Conservation (phyloP, 2,113 vertebrate species). For the Malurus melanocephalus region DNA sequence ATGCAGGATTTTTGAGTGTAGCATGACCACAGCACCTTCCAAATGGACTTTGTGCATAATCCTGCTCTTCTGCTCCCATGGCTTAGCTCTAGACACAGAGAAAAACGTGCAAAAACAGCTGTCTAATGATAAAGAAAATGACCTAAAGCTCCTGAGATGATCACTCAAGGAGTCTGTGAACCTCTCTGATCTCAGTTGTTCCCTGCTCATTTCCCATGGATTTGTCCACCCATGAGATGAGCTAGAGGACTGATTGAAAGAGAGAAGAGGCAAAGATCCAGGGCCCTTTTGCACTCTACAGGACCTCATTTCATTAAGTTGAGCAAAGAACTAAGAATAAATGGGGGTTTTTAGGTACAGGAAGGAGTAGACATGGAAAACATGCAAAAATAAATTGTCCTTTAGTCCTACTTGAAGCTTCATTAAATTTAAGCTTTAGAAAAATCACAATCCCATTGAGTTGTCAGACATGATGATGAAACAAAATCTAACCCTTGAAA, state of each 20-base stretch:
- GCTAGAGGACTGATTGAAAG: not conserved
- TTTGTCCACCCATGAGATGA: not conserved
- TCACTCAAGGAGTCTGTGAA: not conserved
- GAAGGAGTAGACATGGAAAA: not conserved
- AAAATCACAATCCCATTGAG: not conserved
- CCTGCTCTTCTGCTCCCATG: not conserved
- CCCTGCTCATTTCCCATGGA: not conserved
- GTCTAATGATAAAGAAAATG: not conserved
- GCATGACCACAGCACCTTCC: not conserved
- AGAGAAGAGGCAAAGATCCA: not conserved
- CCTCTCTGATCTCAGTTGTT: not conserved
- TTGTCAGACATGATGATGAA: not conserved
- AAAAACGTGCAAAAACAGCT: not conserved
- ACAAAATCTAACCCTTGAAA: not conserved
- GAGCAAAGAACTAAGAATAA: not conserved
- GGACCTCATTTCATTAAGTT: not conserved
- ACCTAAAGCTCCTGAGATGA: not conserved
- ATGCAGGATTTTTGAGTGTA: not conserved
- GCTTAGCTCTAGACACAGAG: not conserved
- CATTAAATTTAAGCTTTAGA: not conserved
- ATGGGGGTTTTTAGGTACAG: not conserved
- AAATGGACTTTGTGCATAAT: not conserved
- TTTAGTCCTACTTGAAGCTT: not conserved
- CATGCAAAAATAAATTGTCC: not conserved
- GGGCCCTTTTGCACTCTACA: not conserved